Conservation (phyloP, 2,797 vertebrate genomes). For the Poeciliopsis turneri region DNA sequence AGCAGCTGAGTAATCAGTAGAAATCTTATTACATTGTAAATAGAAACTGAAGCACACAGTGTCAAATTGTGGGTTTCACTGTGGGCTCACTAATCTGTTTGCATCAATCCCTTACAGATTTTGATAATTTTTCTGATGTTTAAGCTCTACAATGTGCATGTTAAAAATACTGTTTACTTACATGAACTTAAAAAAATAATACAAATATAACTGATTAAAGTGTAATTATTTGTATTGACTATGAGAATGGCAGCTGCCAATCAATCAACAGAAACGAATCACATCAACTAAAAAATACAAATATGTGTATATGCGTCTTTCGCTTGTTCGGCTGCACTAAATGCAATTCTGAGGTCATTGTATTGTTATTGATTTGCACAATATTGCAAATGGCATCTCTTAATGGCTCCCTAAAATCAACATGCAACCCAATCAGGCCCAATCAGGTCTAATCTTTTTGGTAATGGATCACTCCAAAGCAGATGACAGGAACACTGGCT, state of each 20-base stretch:
- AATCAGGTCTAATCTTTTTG: slow-evolving; percentile 66
- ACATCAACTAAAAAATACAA: slow-evolving; percentile 30
- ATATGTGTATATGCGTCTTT: slow-evolving; percentile 32
- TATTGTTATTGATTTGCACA: slow-evolving; percentile 70
- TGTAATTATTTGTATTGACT: slow-evolving; percentile 67
- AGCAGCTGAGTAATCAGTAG: neutral
- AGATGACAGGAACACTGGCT: slow-evolving; percentile 85
- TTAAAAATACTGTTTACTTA: slow-evolving; percentile 23
- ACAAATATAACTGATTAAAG: slow-evolving; percentile 44
- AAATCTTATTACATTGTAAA: neutral
- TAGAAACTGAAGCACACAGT: neutral
- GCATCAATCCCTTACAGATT: neutral
- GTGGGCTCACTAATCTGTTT: neutral
- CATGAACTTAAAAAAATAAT: slow-evolving; percentile 34
- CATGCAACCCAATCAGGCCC: slow-evolving; percentile 67
- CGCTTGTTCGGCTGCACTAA: slow-evolving; percentile 58
- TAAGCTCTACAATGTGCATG: slow-evolving; percentile 21
- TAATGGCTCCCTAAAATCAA: slow-evolving; percentile 71
- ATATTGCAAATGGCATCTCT: slow-evolving; percentile 66
- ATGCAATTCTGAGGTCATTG: slow-evolving; percentile 68
- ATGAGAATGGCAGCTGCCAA: slow-evolving; percentile 55
- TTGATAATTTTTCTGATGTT: slow-evolving; percentile 1
- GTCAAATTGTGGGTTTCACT: neutral
- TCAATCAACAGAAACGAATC: slow-evolving; percentile 63
- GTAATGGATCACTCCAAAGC: slow-evolving; percentile 65